Evolutionary conservation across 2,888 invertebrate genomes (phyloP), one percentile per base, ranked within the genome.

Genomic region (Plutella xylostella): DNA sequence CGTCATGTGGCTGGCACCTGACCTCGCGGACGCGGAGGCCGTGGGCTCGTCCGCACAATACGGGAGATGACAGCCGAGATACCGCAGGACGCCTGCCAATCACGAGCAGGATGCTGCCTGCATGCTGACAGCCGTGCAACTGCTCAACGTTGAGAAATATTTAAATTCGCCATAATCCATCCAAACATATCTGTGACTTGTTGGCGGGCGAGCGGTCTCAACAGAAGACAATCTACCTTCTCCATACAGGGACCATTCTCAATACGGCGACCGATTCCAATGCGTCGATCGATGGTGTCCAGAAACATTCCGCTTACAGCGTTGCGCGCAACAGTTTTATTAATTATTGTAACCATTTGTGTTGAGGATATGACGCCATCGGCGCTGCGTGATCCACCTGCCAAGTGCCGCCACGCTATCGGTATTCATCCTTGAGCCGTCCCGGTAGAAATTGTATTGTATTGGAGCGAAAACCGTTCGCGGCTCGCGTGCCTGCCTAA

Each of bases 341-440:
- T 82, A 80, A 82, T 80, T 77, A 70, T 64, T 58, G 65, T 72
- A 65, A 60, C 79, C 78, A 80, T 79, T 78, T 74, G 66, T 61
- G 71, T 61, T 51, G 69, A 80, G 82, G 82, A 83, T 82, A 77
- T 83, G 82, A 83, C 78, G 80, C 71, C 78, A 77, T 17, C 67
- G 63, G 63, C 65, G 67, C 53, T 61, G 70, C 82, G 82, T 82
- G 82, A 76, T 60, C 69, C 63, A 70, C 72, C 75, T 83, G 68
- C 77, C 62, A 78, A 82, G 72, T 56, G 14, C 46, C 43, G 44
- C 51, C 68, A 63, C 67, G 68, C 73, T 70, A 72, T 72, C 65
- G 62, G 64, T 54, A 70, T 72, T 71, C 72, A 79, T 78, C 80
- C 80, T 82, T 82, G 77, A 68, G 63, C 56, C 57, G 56, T 54